These are phyloP conservation scores for Cephalopachus bancanus DNA, from an alignment of 2,797 vertebrate genomes.

Conservation along the genomic window DNA sequence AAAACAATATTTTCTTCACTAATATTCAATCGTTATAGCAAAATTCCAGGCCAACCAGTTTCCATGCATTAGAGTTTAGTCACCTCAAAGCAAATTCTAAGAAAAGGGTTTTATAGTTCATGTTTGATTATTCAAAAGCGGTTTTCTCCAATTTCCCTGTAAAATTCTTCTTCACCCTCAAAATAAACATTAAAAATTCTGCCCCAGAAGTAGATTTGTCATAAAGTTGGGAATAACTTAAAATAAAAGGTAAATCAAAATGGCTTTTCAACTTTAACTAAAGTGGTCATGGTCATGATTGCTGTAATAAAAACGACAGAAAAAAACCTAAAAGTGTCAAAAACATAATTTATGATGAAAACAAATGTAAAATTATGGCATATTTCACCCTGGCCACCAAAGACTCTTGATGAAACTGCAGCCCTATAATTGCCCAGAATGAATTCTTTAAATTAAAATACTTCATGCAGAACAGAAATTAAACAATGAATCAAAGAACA, in stretches of 20 bases:
- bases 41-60: constrained; percentile 28
- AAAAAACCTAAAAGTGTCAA: constrained; percentile 77
- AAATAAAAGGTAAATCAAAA: constrained; percentile 79
- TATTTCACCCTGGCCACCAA: constrained; percentile 75
- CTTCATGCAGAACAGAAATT: constrained; percentile 85
- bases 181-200: constrained; percentile 73
- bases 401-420: constrained; percentile 76
- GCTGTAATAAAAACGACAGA: constrained; percentile 76
- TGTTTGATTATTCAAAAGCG: constrained; percentile 46
- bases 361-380: constrained; percentile 72
- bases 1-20: neutral
- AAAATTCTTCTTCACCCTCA: constrained; percentile 63
- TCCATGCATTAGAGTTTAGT: neutral
- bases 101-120: neutral
- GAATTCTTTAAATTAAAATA: constrained; percentile 86
- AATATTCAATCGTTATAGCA: neutral
- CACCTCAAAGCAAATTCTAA: constrained; percentile 49
- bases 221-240: constrained; percentile 78
- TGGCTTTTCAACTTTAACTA: constrained; percentile 76
- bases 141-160: constrained; percentile 63
- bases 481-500: constrained; percentile 85
- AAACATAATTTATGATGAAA: constrained; percentile 79
- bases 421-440: constrained; percentile 73
- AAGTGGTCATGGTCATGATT: constrained; percentile 76
- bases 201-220: constrained; percentile 35